These are phyloP conservation scores for Eretmochelys imbricata DNA, from an alignment of 2,113 vertebrate genomes.

Conservation along the genomic window DNA sequence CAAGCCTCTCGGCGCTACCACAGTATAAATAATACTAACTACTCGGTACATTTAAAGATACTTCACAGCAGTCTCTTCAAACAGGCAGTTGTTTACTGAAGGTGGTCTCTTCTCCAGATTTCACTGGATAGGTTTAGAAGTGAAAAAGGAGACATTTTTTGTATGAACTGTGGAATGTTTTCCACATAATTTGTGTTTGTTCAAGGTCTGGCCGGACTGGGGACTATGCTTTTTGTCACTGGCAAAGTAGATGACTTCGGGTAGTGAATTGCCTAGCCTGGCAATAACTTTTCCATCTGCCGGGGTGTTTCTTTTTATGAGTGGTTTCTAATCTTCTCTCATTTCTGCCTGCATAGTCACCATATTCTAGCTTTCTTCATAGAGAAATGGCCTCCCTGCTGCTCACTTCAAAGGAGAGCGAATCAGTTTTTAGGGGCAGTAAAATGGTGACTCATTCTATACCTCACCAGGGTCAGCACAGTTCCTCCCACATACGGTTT, in stretches of 20 bases:
- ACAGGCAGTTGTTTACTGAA: background rate
- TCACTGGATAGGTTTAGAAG: too few relatives aligned
- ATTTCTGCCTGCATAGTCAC: rapidly evolving
- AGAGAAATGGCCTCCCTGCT: background rate
- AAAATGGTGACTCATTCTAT: background rate
- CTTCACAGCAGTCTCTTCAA: background rate
- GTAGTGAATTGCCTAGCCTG: rapidly evolving
- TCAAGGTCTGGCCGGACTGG: background rate
- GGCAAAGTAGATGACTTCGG: background rate
- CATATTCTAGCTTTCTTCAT: background rate
- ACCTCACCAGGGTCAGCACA: background rate
- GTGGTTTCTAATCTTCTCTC: background rate
- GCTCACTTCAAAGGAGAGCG: background rate
- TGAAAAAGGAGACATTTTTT: background rate
- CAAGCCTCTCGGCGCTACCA: background rate
- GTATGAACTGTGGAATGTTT: background rate
- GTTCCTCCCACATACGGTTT: background rate
- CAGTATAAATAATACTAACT: background rate
- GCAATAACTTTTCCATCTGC: rapidly evolving
- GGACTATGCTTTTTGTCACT: background rate
- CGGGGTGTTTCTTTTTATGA: background rate
- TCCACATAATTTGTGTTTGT: background rate
- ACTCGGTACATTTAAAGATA: too few relatives aligned
- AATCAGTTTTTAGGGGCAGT: background rate
- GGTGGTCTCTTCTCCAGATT: background rate